phyloP scores from a whole-genome alignment of 2,888 invertebrate genomes.

The Priocnemis perturbator region DNA sequence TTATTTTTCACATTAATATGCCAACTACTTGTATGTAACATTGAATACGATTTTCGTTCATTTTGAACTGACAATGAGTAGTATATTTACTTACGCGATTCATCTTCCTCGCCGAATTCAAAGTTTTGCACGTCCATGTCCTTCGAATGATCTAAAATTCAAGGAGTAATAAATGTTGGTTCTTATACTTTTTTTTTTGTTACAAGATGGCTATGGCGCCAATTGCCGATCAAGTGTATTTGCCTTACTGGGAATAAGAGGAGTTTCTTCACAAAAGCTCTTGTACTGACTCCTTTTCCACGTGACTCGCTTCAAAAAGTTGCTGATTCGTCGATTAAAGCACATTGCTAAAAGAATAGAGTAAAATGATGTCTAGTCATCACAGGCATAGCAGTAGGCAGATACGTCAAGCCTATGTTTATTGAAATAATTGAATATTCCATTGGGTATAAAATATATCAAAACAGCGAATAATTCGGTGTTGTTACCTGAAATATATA shows the following conservation, averaged over 20 bases:
- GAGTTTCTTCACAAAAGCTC: conserved; percentile 76
- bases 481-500: conserved; percentile 84
- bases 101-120: conserved; percentile 55
- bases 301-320: conserved; percentile 76
- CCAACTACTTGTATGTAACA: no score
- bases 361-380: not conserved
- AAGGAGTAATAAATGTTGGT: conserved; percentile 12
- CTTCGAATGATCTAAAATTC: conserved; percentile 33
- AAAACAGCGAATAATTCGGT: no score
- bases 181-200: no score
- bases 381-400: no score
- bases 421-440: no score
- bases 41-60: not conserved
- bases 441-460: no score
- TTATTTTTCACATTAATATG: no score
- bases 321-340: conserved; percentile 80
- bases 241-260: conserved; percentile 56
- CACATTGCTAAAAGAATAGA: conserved; percentile 80
- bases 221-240: no score
- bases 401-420: no score
- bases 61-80: not conserved
- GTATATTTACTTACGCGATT: conserved; percentile 45
- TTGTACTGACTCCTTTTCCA: conserved; percentile 78
- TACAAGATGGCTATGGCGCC: no score
- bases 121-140: conserved; percentile 48